Percentiles rank a stretch among this genome's conserved stretches.
Conservation (phyloP, 1,140 invertebrate species). For the Melitaea cinxia region DNA sequence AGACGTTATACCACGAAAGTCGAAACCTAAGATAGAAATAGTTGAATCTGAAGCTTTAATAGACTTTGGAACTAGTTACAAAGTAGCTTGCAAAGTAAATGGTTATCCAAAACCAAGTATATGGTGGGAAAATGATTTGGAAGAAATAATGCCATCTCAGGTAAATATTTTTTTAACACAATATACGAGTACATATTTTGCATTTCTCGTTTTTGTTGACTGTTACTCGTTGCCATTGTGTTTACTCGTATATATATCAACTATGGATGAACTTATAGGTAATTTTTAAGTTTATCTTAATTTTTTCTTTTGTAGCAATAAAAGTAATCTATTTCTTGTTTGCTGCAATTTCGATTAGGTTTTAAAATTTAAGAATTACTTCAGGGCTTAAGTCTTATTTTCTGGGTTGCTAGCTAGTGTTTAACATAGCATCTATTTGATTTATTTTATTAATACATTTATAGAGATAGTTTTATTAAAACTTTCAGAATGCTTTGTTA, state of each 20-base stretch:
- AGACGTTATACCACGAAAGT: conserved; percentile 26
- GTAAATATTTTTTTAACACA: conserved; percentile 30
- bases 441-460: background rate
- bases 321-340: no score
- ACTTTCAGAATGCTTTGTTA: conserved; percentile 51
- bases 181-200: background rate
- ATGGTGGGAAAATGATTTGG: conserved; percentile 51
- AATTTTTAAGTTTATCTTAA: no score
- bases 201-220: no score
- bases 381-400: no score
- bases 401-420: no score
- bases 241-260: no score
- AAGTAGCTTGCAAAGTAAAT: conserved; percentile 48
- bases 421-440: no score
- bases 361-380: no score
- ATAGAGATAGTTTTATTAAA: conserved; percentile 8
- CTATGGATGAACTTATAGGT: no score
- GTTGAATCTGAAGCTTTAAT: conserved; percentile 40
- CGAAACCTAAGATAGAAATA: conserved; percentile 37
- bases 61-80: conserved; percentile 44
- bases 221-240: no score
- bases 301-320: no score
- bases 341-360: no score
- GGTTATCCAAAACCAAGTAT: conserved; percentile 53
- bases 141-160: conserved; percentile 43